Percentiles rank a stretch among this genome's conserved stretches.
Conservation (phyloP, 2,797 vertebrate genomes). For the Crenuchus spilurus region DNA sequence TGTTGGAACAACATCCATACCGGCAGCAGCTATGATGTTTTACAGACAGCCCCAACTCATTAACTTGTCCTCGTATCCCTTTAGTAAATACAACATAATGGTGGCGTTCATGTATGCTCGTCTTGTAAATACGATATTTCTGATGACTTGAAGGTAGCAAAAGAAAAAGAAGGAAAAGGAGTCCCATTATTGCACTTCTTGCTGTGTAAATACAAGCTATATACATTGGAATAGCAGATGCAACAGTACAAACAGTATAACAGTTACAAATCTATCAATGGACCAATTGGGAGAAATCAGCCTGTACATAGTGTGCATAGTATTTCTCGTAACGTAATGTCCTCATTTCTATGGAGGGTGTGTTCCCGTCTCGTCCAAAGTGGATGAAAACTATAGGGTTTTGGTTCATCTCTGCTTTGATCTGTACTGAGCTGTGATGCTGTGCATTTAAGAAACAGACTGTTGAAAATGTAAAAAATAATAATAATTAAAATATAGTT, state of each 20-base stretch:
- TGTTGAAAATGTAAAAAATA: conserved; percentile 68
- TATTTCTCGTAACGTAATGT: conserved; percentile 57
- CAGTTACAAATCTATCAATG: conserved; percentile 60
- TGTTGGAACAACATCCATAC: no score
- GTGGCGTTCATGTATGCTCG: no score
- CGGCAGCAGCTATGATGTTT: no score
- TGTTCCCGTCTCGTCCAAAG: conserved; percentile 73
- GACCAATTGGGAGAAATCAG: conserved; percentile 70
- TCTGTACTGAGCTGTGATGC: conserved; percentile 74
- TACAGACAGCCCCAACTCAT: no score
- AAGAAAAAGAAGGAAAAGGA: conserved; percentile 53
- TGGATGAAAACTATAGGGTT: conserved; percentile 55
- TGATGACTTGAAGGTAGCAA: no score
- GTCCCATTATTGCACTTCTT: conserved; percentile 71
- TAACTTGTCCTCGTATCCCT: no score
- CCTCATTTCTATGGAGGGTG: conserved; percentile 68
- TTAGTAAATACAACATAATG: no score
- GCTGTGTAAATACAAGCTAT: conserved; percentile 69
- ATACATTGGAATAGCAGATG: conserved; percentile 29
- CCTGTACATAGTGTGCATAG: conserved; percentile 83
- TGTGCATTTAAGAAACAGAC: conserved; percentile 82
- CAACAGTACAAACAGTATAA: conserved; percentile 47
- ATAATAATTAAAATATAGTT: conserved; percentile 33
- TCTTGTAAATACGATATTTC: no score
- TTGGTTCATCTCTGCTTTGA: conserved; percentile 74